Percentiles rank a stretch among this genome's conserved stretches.
These are phyloP conservation scores for Pagetopsis macropterus DNA, from an alignment of 2,797 vertebrate species.

Conservation along the genomic window DNA sequence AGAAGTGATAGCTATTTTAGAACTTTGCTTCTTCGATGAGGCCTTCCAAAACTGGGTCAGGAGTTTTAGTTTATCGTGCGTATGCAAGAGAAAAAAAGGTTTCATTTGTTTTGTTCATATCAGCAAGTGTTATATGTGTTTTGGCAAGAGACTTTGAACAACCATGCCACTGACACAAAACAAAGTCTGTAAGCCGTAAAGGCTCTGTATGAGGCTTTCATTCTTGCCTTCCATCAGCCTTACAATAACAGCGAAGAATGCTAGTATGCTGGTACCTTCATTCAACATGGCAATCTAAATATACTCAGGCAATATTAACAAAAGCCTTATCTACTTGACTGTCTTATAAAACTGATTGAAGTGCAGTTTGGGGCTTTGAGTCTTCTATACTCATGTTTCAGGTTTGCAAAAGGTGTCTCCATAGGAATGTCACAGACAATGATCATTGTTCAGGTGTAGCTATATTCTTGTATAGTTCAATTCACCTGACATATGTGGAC, in stretches of 20 bases:
- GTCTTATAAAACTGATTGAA: constrained; percentile 48
- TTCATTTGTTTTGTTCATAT: constrained; percentile 50
- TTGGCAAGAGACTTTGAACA: constrained; percentile 64
- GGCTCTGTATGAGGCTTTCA: constrained; percentile 44
- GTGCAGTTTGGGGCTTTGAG: constrained; percentile 39
- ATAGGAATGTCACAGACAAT: constrained; percentile 25
- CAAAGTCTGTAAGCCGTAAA: constrained; percentile 60
- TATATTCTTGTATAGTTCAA: constrained; percentile 11
- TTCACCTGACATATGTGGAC: constrained; percentile 16
- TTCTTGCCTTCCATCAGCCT: constrained; percentile 45
- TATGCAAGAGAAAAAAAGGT: background rate
- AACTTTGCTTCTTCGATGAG: too few relatives aligned
- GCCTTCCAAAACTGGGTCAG: background rate
- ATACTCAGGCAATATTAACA: constrained; percentile 68
- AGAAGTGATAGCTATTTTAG: too few relatives aligned
- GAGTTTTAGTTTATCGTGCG: constrained; percentile 11
- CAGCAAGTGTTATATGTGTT: constrained; percentile 58
- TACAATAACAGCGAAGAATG: constrained; percentile 44
- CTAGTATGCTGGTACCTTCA: constrained; percentile 73
- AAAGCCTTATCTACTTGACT: constrained; percentile 67
- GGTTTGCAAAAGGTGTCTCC: constrained; percentile 27
- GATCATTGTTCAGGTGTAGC: constrained; percentile 30
- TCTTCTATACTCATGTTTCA: constrained; percentile 35
- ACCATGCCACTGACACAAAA: constrained; percentile 57
- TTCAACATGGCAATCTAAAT: constrained; percentile 66